Base-by-base conservation (phyloP, 2,888 invertebrate species). In the Sialis lutaria region DNA sequence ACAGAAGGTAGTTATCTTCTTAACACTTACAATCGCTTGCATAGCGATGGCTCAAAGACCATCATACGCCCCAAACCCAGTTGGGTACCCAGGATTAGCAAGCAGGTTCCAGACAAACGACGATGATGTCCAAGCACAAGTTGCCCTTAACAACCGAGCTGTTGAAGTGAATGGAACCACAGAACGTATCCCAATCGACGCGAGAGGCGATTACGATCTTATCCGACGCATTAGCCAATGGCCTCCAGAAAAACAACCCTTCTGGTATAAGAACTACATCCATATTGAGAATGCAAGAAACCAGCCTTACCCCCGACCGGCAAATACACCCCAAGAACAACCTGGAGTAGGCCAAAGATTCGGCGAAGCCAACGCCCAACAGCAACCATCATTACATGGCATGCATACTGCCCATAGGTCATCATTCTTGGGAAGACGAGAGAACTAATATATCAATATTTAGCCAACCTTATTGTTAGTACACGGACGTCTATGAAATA, bases 221-320 rank as follows among this genome's bases (percentile, higher is more conserved):
- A 65, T 82, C 0, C 70, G 81, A 40, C 64, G 75, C n/a, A 64
- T 83, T 32, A 75, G 73, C 56, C 68, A 70, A 35, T 70, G 79
- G 60, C 82, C 83, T 0, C 59, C 70, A 45, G 80, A 82, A 51
- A 67, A 78, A 41, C 74, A 76, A 51, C 84, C 84, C 0, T 84
- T 80, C 62, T 83, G 83, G 83, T 72, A 74, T 50, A 58, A 82
- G 45, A 84, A 84, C 59, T 76, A 78, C 61, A 69, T 77, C 54
- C 75, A 75, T 1, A 69, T 79, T 7, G 79, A 82, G 57, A 71
- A 67, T 0, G 66, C 75, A 6, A 68, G 75, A 33, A 61, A 59
- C 32, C 54, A 58, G 1, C 64, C 65, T 1, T 60, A 64, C 46
- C 61, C 59, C n/a, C 2, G 58, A 56, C 44, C 62, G 60, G 40